Evolutionary conservation across 2,888 invertebrate genomes (phyloP), one percentile per base, ranked within the genome.

Genomic region (Tuta absoluta): DNA sequence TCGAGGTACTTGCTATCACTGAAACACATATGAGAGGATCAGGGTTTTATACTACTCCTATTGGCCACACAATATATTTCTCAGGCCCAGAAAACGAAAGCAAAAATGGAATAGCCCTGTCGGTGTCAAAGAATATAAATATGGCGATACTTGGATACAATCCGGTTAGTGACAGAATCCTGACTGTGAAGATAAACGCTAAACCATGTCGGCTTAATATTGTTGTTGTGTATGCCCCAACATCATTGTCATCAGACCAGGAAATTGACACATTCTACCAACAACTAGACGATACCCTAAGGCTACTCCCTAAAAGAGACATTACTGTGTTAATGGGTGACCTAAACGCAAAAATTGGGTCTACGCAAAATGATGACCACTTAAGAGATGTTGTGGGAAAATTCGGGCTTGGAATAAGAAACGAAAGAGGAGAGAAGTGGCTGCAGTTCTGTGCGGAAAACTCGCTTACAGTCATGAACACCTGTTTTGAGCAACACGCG

Each of bases 261-360:
- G 33, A n/a, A 4, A 45, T 45, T 17, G 28, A 12, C 2, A 28
- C 3, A n/a, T 57, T 57, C 17, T 57, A 57, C 57, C 2, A 17
- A 2, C 17, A 24, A 10, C 7, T 57, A 28, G 5, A 23, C 7
- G 33, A 28, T 8, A 17, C 17, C 5, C 24, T 57, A 5, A 21
- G 5, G 14, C 11, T 28, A 1, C 48, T 71, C 2, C 65, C 69
- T 1, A 69, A 63, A 1, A 58, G 67, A 48, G 68, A 67, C 21
- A 48, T 67, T 1, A 23, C 53, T 1, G 1, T 69, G 0, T 48
- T 69, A 3, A 12, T 66, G 10, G 69, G 68, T 0, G 69, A 71
- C 24, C 61, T 65, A 3, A 71, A 71, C n/a, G 66, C 68, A 0
- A 71, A 71, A 57, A 45, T 71, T 5, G 71, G 70, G 19, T 51